Percentiles rank a stretch among this genome's conserved stretches.
Conservation (phyloP, 2,113 vertebrate genomes). For the Chrysemys picta region DNA sequence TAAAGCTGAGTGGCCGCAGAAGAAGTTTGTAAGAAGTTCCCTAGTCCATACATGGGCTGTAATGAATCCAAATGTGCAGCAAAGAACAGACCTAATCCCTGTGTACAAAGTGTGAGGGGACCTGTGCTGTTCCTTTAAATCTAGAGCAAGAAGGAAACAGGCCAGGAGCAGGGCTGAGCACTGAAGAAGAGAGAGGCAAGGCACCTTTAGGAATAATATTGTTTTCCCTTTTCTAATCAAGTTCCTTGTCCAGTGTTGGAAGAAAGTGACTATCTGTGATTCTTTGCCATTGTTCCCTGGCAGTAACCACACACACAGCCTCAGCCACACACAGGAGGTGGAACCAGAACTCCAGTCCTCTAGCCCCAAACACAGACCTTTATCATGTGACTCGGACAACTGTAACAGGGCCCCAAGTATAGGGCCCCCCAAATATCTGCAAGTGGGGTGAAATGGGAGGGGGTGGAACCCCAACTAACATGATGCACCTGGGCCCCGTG, state of each 20-base stretch:
- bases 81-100: background rate
- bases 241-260: background rate
- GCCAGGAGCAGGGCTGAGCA: background rate
- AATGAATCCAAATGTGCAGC: background rate
- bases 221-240: background rate
- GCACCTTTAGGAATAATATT: background rate
- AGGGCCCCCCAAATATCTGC: too few relatives aligned
- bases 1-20: background rate
- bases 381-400: too few relatives aligned
- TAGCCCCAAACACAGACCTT: too few relatives aligned
- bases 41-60: background rate
- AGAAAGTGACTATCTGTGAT: background rate
- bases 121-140: background rate
- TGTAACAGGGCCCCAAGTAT: too few relatives aligned
- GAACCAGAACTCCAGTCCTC: background rate
- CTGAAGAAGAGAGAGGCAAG: background rate
- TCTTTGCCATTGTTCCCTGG: background rate
- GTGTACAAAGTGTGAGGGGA: background rate
- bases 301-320: background rate
- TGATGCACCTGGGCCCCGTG: too few relatives aligned
- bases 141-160: background rate
- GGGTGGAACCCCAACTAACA: too few relatives aligned
- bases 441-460: too few relatives aligned
- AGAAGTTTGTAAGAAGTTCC: background rate
- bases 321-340: background rate